phyloP scores from a whole-genome alignment of 92 coral and sea anemone genomes.

The Porites divaricata region DNA sequence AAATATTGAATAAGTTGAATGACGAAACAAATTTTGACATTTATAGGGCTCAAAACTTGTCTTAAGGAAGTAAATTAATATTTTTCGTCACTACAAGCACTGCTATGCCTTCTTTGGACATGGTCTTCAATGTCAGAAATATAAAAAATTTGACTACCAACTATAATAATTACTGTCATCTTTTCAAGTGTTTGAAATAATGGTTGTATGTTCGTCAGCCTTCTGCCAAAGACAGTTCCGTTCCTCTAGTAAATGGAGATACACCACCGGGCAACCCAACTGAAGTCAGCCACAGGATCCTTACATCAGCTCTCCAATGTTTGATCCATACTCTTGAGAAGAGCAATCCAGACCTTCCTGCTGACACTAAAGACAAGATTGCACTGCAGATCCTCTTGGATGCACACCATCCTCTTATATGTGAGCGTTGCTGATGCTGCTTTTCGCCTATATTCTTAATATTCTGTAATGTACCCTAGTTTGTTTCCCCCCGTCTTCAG shows the following conservation, averaged over 20 bases:
- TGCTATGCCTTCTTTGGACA: no score
- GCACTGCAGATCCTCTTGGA: constrained; percentile 68
- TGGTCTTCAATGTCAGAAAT: no score
- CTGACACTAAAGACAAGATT: constrained; percentile 48
- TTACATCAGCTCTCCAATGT: constrained; percentile 59
- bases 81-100: no score
- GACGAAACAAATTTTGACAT: no score
- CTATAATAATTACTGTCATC: no score
- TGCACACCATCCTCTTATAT: constrained; percentile 86
- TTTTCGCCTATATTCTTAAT: not conserved
- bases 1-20: no score
- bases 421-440: constrained; percentile 35
- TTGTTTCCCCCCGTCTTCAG: no score
- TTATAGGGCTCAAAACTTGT: no score
- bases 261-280: constrained; percentile 37
- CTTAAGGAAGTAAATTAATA: no score
- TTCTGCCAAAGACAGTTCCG: constrained; percentile 10
- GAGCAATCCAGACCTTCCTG: constrained; percentile 48
- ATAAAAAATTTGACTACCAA: no score
- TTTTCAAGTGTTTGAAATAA: not conserved
- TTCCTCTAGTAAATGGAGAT: constrained; percentile 65
- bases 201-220: constrained; percentile 16
- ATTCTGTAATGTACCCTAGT: no score
- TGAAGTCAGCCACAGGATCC: constrained; percentile 59
- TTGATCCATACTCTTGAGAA: constrained; percentile 64